Percentiles rank a stretch among this genome's conserved stretches.
Evolutionary conservation across 1,140 invertebrate genomes (phyloP).

Genomic region (Nasonia giraulti): DNA sequence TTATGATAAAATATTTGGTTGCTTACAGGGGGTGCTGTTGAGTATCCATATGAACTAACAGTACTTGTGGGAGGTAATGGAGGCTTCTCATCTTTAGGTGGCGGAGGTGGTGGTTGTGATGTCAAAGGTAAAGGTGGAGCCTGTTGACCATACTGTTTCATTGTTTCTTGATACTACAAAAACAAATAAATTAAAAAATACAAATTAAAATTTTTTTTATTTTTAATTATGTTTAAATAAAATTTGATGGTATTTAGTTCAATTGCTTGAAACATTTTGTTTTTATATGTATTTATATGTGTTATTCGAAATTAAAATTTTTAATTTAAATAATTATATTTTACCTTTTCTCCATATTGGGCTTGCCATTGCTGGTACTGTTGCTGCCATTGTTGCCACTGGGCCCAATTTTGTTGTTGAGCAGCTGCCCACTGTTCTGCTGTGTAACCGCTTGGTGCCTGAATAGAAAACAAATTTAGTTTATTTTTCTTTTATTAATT

Average conservation of each 20-base stretch:
- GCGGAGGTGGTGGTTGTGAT: conserved; percentile 68
- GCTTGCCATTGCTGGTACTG: conserved; percentile 89
- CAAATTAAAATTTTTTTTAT: not conserved
- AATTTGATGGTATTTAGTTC: not conserved
- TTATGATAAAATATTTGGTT: not conserved
- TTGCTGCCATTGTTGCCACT: conserved; percentile 89
- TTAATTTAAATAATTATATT: conserved; percentile 33
- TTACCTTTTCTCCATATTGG: conserved; percentile 86
- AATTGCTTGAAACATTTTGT: not conserved
- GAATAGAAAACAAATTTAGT: conserved; percentile 47
- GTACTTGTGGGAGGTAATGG: conserved; percentile 66
- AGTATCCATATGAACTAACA: conserved; percentile 62
- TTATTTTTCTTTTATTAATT: not conserved
- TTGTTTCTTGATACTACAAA: conserved; percentile 77
- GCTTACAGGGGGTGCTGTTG: conserved; percentile 62
- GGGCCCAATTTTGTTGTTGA: conserved; percentile 87
- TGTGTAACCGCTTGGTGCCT: conserved; percentile 78
- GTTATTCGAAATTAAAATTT: not conserved
- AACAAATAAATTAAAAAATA: conserved; percentile 20
- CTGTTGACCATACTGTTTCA: conserved; percentile 72
- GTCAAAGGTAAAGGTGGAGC: conserved; percentile 64
- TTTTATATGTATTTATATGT: not conserved
- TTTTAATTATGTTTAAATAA: not conserved
- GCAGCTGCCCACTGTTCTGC: conserved; percentile 81
- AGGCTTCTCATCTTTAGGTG: conserved; percentile 68